phyloP scores from a whole-genome alignment of 2,888 invertebrate species.

The Drosophila recens region DNA sequence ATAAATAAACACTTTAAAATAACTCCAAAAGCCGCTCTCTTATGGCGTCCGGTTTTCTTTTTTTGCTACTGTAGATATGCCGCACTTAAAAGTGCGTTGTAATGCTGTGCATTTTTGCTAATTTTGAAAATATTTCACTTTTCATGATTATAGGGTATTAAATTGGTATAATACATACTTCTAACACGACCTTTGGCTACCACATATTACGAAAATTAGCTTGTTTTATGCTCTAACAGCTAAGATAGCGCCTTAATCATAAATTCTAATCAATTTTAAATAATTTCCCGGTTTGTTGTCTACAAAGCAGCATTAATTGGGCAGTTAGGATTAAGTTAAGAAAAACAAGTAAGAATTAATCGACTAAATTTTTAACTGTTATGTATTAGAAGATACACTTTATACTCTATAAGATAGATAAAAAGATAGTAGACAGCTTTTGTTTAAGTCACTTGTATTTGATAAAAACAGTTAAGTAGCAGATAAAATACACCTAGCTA shows the following conservation, averaged over 20 bases:
- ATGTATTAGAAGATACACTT: not conserved
- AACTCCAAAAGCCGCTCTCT: too few relatives aligned
- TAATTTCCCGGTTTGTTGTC: not conserved
- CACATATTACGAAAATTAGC: constrained; percentile 10
- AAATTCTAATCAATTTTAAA: constrained; percentile 27
- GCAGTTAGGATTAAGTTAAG: not conserved
- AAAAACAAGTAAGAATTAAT: constrained; percentile 12
- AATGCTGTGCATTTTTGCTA: not conserved
- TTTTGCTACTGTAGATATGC: not conserved
- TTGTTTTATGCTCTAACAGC: constrained; percentile 6
- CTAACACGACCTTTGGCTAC: not conserved
- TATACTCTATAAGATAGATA: not conserved
- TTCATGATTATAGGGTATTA: not conserved
- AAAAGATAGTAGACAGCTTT: not conserved
- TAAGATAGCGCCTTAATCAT: constrained; percentile 12
- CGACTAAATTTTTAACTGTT: not conserved
- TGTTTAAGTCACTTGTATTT: not conserved
- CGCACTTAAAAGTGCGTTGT: not conserved
- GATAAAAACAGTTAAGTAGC: not conserved
- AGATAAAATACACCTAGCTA: not conserved
- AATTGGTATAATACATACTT: not conserved
- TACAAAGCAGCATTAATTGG: constrained; percentile 18
- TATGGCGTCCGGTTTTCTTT: too few relatives aligned
- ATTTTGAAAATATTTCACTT: not conserved
- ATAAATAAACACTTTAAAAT: too few relatives aligned